Conservation (phyloP, 2,797 vertebrate species). For the Acrossocheilus wenchowensis region DNA sequence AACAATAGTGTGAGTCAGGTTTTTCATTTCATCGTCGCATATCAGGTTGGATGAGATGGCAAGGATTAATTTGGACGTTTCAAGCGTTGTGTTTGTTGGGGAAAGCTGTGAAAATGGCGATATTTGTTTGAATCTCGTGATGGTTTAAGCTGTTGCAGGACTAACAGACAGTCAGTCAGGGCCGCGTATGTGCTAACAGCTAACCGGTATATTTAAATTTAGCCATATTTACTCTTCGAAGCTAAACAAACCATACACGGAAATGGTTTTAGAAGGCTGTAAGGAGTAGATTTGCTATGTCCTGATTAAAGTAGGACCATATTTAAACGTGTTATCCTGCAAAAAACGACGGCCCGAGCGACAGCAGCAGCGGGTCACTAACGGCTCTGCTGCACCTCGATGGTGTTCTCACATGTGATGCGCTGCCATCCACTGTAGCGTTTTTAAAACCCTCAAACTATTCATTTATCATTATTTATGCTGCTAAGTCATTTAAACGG, state of each 20-base stretch:
- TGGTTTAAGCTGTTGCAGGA: constrained; percentile 26
- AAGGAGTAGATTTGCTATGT: not conserved
- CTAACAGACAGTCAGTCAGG: constrained; percentile 10
- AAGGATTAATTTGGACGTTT: not conserved
- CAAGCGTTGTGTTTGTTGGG: not conserved
- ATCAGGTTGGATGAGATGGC: not conserved
- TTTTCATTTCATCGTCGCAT: not conserved
- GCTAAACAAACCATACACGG: not conserved
- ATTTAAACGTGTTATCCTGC: constrained; percentile 1
- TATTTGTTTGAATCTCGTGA: constrained; percentile 13
- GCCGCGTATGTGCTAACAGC: constrained; percentile 36
- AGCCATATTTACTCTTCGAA: not conserved
- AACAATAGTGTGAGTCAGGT: constrained; percentile 34
- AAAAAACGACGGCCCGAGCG: not conserved
- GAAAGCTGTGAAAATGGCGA: not conserved
- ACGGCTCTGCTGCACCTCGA: constrained; percentile 38
- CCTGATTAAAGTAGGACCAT: not conserved
- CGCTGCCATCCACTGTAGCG: not conserved
- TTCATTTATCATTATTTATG: not conserved
- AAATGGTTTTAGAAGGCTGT: not conserved
- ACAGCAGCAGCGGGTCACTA: constrained; percentile 37
- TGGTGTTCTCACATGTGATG: constrained; percentile 29
- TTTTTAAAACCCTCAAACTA: not conserved
- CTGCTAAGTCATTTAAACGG: too few species aligned
- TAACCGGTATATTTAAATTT: constrained; percentile 50